Evolutionary conservation across 2,113 vertebrate genomes (phyloP), one percentile per base, ranked within the genome.

Genomic region (Indri indri): DNA sequence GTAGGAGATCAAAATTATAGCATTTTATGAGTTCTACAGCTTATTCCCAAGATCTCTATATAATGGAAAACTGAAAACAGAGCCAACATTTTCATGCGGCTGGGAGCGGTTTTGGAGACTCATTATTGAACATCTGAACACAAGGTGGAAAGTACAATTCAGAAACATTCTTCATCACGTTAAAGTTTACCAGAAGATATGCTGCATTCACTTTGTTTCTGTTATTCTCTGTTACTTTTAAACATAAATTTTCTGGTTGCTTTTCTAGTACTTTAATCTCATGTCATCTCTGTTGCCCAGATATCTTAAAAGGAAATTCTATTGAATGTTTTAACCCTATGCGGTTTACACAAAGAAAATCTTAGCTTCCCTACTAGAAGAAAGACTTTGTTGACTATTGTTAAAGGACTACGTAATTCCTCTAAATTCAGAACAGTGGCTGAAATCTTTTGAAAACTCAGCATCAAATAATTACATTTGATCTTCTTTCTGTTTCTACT

Each of bases 381-480:
- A 45, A 12, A 88, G 52, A 87, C 18, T 96, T 87, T 88, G 34
- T 52, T 88, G 47, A 97, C 16, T 96, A 84, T 57, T 95, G n/a
- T 1, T 94, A 86, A 20, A 30, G 22, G 96, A 95, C 90, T 93
- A 81, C 34, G 20, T 73, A 71, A 65, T 12, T 90, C 59, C 70
- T 83, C 85, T 90, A 73, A 91, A 94, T 96, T 81, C 37, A n/a
- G 23, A 25, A 59, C 82, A 81, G 68, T 82, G 80, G 40, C 37
- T 1, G 1, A 82, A 96, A 90, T 59, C 40, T 79, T 92, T 96
- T 95, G 74, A 96, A 98, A 97, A 70, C 18, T 92, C 27, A 96
- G 82, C 71, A 97, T 95, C 95, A 98, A 74, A 97, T 98, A 97
- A 98, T 8, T 93, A 76, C 13, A 94, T 97, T 83, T 97, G 37